These are phyloP conservation scores for Diceros bicornis DNA, from an alignment of 2,797 vertebrate genomes.

Conservation along the genomic window DNA sequence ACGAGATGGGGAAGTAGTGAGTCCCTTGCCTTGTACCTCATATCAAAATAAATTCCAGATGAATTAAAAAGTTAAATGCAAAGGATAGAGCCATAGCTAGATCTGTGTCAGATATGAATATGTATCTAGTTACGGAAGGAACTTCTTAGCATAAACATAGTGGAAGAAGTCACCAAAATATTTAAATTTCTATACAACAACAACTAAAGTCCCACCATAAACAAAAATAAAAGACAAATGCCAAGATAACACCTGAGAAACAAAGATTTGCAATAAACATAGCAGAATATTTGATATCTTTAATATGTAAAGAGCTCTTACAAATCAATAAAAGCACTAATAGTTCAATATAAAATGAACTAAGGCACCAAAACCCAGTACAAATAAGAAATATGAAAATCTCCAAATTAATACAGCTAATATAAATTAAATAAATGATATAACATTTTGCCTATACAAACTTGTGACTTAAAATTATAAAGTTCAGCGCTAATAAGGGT, in stretches of 20 bases:
- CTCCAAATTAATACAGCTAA: conserved; percentile 55
- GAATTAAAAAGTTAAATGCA: conserved; percentile 56
- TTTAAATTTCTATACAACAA: conserved; percentile 29
- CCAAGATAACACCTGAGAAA: conserved; percentile 39
- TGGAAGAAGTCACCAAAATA: conserved; percentile 50
- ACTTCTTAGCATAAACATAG: conserved; percentile 24
- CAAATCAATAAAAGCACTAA: conserved; percentile 71
- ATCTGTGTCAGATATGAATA: conserved; percentile 2
- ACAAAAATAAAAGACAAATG: conserved; percentile 62
- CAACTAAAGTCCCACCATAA: neutral
- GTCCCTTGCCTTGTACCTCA: conserved; percentile 13
- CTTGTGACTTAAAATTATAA: conserved; percentile 49
- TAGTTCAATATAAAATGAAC: conserved; percentile 49
- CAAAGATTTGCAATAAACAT: conserved; percentile 64
- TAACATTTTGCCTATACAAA: conserved; percentile 66
- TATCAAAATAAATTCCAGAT: conserved; percentile 51
- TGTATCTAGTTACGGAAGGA: neutral
- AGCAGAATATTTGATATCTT: neutral
- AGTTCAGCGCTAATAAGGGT: conserved; percentile 43
- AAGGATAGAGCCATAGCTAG: neutral
- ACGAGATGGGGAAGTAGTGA: neutral
- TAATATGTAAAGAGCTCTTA: conserved; percentile 75
- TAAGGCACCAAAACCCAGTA: conserved; percentile 23
- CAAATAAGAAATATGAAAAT: conserved; percentile 65
- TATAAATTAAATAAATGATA: conserved; percentile 60